Base-by-base conservation (phyloP, 1,140 invertebrate genomes). In the Aphis craccivora region DNA sequence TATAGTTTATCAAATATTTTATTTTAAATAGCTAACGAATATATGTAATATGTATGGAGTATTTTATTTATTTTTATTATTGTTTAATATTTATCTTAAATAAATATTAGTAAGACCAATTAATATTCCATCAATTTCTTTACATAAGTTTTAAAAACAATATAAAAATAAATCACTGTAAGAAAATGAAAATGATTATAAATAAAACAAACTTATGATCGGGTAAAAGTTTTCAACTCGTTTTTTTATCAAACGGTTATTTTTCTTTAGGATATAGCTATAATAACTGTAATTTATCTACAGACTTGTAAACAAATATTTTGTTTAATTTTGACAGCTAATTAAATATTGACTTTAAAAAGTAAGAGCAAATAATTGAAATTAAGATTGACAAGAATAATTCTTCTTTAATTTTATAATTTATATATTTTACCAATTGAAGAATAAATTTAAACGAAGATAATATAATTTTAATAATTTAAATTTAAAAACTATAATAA, bases 341-440 rank as follows among this genome's bases (percentile, higher is more conserved):
- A 53, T 89, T 89, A 89, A 89, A 89, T 35, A 53, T 89, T 53
- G n/a, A 53, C n/a, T 53, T 88, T 45, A 48, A n/a, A 48, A 88
- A n/a, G 76, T 81, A 37, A 84, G 43, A 84, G 23, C 35, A 20
- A 51, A 88, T 25, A 53, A 89, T 53, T 89, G 22, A 89, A 89
- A 53, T 89, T 9, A 37, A 53, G 8, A 89, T 89, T 51, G 11
- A 51, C 45, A 88, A 88, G 22, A 51, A 35, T 35, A 51, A 51
- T 88, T 88, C 43, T n/a, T 18, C 43, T n/a, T 30, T n/a, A 45
- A n/a, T 11, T 87, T 67, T 67, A 67, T 67, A 67, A 67, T 67
- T n/a, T 1, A 23, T n/a, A 45, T 45, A 86, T 86, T n/a, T 86
- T 86, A 43, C 40, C 9, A 23, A 84, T 43, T 25, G 23, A 40